These are phyloP conservation scores for Lathronympha strigana DNA, from an alignment of 2,888 invertebrate genomes.

Conservation along the genomic window DNA sequence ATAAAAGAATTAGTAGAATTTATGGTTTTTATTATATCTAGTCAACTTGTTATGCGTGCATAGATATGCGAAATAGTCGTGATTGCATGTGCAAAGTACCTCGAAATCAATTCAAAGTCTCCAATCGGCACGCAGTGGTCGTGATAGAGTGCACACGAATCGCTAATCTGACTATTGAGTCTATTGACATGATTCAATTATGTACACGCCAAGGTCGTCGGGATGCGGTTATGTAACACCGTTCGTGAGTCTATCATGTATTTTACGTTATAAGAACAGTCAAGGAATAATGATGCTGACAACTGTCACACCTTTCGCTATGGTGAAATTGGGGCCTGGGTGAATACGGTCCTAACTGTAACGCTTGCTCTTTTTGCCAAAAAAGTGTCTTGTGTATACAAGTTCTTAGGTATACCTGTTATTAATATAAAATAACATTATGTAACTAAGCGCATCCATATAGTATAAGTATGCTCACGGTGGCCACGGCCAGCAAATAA, in stretches of 20 bases:
- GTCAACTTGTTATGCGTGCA: neutral
- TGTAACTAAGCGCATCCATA: too few relatives aligned
- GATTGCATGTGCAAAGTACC: constrained; percentile 9
- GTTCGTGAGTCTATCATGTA: neutral
- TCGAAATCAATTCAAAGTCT: constrained; percentile 24
- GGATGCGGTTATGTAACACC: constrained; percentile 13
- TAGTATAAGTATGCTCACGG: too few relatives aligned
- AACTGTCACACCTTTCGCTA: neutral
- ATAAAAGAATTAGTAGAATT: too few relatives aligned
- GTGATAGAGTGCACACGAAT: constrained; percentile 24
- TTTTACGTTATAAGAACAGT: neutral
- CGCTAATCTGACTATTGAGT: neutral
- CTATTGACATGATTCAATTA: constrained; percentile 10
- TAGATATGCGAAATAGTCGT: neutral
- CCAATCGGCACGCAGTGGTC: constrained; percentile 18
- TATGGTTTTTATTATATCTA: too few relatives aligned
- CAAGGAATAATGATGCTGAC: neutral
- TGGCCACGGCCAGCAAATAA: too few relatives aligned
- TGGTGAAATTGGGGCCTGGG: too few relatives aligned
- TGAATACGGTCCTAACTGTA: too few relatives aligned
- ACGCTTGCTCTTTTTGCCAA: too few relatives aligned
- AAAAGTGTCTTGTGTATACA: too few relatives aligned
- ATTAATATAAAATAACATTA: too few relatives aligned
- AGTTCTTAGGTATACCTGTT: too few relatives aligned
- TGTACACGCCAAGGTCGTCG: constrained; percentile 16